These are phyloP conservation scores for Idris sp. DNA, from an alignment of 1,140 invertebrate species.

Conservation along the genomic window DNA sequence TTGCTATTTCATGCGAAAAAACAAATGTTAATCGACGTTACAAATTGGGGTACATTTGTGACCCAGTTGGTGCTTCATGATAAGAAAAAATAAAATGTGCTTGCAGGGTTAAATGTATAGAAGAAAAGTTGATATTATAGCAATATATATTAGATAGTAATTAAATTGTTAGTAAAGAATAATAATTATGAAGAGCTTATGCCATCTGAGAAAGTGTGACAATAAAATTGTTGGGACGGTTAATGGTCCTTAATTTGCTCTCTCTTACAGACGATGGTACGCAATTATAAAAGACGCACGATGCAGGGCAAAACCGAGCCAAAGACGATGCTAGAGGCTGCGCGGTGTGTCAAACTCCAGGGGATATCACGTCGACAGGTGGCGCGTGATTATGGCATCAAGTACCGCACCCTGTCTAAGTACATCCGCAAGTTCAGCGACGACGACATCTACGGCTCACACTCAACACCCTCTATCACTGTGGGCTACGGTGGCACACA, in stretches of 20 bases:
- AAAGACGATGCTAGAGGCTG: slow-evolving; percentile 35
- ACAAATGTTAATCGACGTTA: too few relatives aligned
- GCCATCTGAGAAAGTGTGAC: slow-evolving; percentile 29
- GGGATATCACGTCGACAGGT: slow-evolving; percentile 12
- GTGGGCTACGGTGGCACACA: slow-evolving; percentile 8
- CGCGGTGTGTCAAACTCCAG: slow-evolving; percentile 4
- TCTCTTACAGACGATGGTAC: slow-evolving; percentile 42
- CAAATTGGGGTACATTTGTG: too few relatives aligned
- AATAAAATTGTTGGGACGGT: not conserved
- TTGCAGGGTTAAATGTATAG: too few relatives aligned
- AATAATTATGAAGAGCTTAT: too few relatives aligned
- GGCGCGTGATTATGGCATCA: slow-evolving; percentile 24
- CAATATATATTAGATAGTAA: too few relatives aligned
- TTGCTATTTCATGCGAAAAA: too few relatives aligned
- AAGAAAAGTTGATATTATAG: too few relatives aligned
- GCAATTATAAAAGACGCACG: slow-evolving; percentile 35
- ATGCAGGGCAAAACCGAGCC: slow-evolving; percentile 17
- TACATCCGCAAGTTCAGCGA: slow-evolving; percentile 34
- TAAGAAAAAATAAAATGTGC: too few relatives aligned
- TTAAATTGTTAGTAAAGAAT: too few relatives aligned
- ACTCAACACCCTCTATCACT: slow-evolving; percentile 4
- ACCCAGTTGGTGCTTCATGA: too few relatives aligned
- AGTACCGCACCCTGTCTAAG: slow-evolving; percentile 25
- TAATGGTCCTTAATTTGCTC: slow-evolving; percentile 14
- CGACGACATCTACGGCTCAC: slow-evolving; percentile 22